Evolutionary conservation across 2,113 vertebrate species (phyloP), one percentile per base, ranked within the genome.

Genomic region (Rousettus leschenaultii): DNA sequence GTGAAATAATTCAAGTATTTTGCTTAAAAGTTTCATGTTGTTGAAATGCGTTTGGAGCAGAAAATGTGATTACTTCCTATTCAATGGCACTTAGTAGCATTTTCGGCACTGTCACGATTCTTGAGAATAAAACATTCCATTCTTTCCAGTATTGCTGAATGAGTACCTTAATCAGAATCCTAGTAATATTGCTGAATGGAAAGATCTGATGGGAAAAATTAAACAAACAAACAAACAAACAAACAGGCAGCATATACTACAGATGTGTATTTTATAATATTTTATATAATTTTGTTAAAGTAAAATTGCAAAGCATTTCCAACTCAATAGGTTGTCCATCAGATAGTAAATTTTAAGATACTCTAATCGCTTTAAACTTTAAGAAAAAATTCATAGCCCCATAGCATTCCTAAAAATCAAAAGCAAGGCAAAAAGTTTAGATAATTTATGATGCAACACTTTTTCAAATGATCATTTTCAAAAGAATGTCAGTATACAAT

Each of bases 181-280:
- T 83, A 51, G 13, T n/a, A 92, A 88, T 86, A 86, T 66, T 96
- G 92, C 94, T 28, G 18, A 73, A 90, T 91, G 48, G 79, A 95
- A 40, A 95, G 73, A 96, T 90, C 4, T 73, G 78, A 57, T 71
- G 14, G 0, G 1, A 3, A 83, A 43, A 93, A 85, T 43, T 87
- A 89, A 86, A 63, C 13, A 91, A 53, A 94, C 13, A 79, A 22
- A 89, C 82, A 51, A 51, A 48, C 12, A 48, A 51, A 51, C 40
- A 15, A 51, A 16, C 33, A 7, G 6, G 9, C 24, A 95, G 15
- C 38, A 57, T 30, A 40, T 84, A 73, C 55, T 75, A 63, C n/a
- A 95, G 30, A 61, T 93, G 13, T 45, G 5, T 89, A 86, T 66
- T 84, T 63, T 92, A 82, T 15, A 28, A 82, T 15, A 28, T 5